Percentiles rank a stretch among this genome's conserved stretches.
These are phyloP conservation scores for Astreopora myriophthalma DNA, from an alignment of 64 coral and sea anemone species.

Conservation along the genomic window DNA sequence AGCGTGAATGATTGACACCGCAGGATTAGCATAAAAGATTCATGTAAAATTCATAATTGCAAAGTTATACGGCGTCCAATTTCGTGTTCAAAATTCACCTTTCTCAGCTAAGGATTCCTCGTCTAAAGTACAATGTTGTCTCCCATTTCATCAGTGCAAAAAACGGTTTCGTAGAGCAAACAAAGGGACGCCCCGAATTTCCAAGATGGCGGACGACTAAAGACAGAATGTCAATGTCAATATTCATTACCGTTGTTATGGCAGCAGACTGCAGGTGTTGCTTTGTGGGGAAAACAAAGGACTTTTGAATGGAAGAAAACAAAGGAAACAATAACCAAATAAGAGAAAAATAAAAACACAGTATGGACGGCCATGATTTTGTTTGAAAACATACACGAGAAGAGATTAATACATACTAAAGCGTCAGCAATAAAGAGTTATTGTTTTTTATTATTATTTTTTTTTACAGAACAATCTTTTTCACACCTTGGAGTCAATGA, in stretches of 20 bases:
- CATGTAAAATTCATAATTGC: conserved; percentile 81
- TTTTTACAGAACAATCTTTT: no score
- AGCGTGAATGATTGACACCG: conserved; percentile 88
- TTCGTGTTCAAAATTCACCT: background rate
- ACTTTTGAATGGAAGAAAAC: conserved; percentile 4
- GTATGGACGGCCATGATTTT: background rate
- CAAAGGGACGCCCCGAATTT: conserved; percentile 44
- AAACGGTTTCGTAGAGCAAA: background rate
- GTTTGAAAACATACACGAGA: background rate
- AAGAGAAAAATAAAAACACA: background rate
- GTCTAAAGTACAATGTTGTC: background rate
- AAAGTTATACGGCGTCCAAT: conserved; percentile 1
- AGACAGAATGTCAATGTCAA: conserved; percentile 93
- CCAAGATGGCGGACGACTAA: conserved; percentile 89
- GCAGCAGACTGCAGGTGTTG: conserved; percentile 93
- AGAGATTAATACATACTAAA: background rate
- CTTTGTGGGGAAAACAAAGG: conserved; percentile 54
- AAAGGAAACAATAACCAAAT: background rate
- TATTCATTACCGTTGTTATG: conserved; percentile 96
- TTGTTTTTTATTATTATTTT: no score
- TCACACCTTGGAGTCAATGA: no score
- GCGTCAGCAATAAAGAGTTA: no score
- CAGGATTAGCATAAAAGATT: conserved; percentile 85
- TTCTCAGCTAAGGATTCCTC: background rate
- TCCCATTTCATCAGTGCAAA: background rate